Evolutionary conservation across 2,797 vertebrate genomes (phyloP).

Genomic region (Petrocephalus schoutedeni): DNA sequence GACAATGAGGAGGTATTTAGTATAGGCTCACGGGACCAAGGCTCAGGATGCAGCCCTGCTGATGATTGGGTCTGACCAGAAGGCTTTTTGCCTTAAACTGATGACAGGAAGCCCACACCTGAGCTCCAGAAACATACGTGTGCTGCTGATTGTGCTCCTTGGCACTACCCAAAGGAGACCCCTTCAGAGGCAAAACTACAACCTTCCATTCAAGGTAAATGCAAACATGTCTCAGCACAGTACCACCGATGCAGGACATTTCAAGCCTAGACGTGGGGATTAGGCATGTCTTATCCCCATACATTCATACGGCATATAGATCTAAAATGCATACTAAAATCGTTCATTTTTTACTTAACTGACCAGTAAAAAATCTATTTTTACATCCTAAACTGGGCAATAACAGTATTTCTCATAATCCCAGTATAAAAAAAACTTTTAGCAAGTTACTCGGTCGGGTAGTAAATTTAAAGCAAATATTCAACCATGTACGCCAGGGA

Average conservation of each 20-base stretch:
- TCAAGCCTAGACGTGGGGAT: not conserved
- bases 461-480: conserved; percentile 2
- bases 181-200: not conserved
- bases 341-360: not conserved
- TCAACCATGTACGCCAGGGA: not conserved
- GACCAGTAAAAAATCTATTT: not conserved
- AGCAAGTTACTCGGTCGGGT: not conserved
- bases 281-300: not conserved
- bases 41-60: not conserved
- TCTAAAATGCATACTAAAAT: not conserved
- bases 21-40: not conserved
- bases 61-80: not conserved
- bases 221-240: not conserved
- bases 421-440: not conserved
- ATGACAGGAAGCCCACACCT: not conserved
- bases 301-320: not conserved
- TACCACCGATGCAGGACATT: not conserved
- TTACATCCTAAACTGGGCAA: not conserved
- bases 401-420: not conserved
- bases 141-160: not conserved
- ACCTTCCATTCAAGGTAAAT: not conserved
- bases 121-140: not conserved
- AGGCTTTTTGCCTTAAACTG: not conserved
- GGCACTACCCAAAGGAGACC: not conserved
- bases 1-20: not conserved